Evolutionary conservation across 2,113 vertebrate species (phyloP), one percentile per base, ranked within the genome.

Genomic region (Corythornis madagascariensis): DNA sequence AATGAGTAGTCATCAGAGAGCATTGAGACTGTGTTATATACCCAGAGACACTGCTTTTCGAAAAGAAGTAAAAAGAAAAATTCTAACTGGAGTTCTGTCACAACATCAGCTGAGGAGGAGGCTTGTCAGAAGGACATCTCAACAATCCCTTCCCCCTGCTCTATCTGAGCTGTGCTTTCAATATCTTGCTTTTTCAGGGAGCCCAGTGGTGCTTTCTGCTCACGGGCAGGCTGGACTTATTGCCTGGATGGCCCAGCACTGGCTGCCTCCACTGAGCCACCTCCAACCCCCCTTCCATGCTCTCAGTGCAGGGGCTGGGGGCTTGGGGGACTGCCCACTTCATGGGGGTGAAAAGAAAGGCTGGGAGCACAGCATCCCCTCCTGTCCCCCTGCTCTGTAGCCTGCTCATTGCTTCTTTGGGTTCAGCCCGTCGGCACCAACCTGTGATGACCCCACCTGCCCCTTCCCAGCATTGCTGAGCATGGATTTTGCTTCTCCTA

Each of bases 81-180:
- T 29, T 70, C 45, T 50, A 50, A 7, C 11, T 55, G 66, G 52
- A 57, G 20, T 84, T 91, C 35, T 82, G 70, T 66, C 42, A 28
- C 45, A 78, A 53, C 47, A 66, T 74, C 56, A 20, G 22, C 42
- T 63, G 65, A 47, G 72, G 69, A 52, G 5, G 43, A 67, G 53
- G 29, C 13, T 47, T 22, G 33, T 24, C 0, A 0, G 61, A 52
- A 53, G 48, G 20, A 11, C 1, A 1, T 35, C 74, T 53, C 61
- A 45, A 45, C 31, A 17, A 5, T 26, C 50, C 61, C 35, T 26
- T 55, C 55, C 55, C 17, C 1, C 81, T 4, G 52, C 55, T 18
- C 9, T 11, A 1, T 16, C 73, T 31, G 48, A 52, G 86, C 50
- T 31, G 28, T 2, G 33, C 35, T 60, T 40, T 18, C 48, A 19